Conservation (phyloP, 2,888 invertebrate genomes). For the Tiliacea citrago region DNA sequence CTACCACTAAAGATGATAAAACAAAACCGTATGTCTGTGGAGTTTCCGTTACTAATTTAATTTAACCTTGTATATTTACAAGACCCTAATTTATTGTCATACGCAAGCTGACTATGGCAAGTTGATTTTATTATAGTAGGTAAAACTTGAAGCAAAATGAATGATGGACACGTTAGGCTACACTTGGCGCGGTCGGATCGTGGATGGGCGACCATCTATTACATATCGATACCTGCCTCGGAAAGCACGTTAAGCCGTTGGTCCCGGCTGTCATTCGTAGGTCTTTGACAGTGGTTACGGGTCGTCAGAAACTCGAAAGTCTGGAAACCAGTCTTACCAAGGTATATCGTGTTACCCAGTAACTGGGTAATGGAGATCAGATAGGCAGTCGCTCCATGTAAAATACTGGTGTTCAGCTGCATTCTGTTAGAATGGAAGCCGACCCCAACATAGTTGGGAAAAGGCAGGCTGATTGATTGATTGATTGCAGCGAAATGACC, state of each 20-base stretch:
- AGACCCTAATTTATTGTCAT: not conserved
- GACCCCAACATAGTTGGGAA: not conserved
- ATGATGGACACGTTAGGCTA: not conserved
- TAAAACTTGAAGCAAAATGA: not conserved
- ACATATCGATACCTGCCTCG: not conserved
- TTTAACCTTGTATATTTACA: not conserved
- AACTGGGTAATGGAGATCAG: not conserved
- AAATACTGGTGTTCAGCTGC: not conserved
- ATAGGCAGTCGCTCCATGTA: not conserved
- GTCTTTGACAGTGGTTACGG: too few relatives aligned
- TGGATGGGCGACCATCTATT: not conserved
- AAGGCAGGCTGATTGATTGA: not conserved
- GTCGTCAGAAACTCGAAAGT: too few relatives aligned
- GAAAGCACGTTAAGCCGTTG: not conserved
- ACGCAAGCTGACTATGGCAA: not conserved
- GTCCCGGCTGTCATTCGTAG: not conserved
- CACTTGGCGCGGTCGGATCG: not conserved
- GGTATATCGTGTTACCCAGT: not conserved
- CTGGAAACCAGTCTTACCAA: too few relatives aligned
- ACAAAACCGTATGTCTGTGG: not conserved
- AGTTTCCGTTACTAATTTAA: not conserved
- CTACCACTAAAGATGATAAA: not conserved
- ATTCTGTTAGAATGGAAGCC: not conserved
- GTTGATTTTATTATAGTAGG: not conserved
- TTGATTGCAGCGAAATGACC: not conserved